A percentile compares a stretch with the other conserved stretches of the same genome.
These are phyloP conservation scores for Corythornis leucogaster DNA, from an alignment of 2,797 vertebrate genomes.

Conservation along the genomic window DNA sequence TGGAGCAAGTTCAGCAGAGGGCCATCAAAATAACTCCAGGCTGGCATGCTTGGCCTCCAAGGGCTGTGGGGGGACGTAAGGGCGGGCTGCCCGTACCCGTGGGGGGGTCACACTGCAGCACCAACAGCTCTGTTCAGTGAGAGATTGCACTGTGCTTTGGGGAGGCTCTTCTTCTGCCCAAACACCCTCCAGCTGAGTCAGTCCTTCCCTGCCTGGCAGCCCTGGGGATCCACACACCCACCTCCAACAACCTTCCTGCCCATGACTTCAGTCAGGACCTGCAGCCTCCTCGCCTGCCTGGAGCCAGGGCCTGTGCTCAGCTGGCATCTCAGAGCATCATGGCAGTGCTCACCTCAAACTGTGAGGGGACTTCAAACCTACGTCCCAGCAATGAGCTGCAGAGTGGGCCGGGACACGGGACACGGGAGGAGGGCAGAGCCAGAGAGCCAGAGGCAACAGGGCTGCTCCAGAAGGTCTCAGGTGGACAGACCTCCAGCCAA, in stretches of 20 bases:
- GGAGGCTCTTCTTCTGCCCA: not conserved
- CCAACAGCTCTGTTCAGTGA: not conserved
- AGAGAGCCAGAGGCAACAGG: not conserved
- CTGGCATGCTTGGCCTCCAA: not conserved
- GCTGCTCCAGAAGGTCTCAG: not conserved
- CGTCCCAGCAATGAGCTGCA: not conserved
- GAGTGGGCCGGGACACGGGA: accelerated
- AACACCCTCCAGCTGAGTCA: accelerated
- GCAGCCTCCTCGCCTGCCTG: not conserved
- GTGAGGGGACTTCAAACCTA: not conserved
- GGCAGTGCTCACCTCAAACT: too few relatives aligned
- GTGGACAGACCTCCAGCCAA: not conserved
- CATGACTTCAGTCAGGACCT: not conserved
- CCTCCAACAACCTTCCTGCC: not conserved
- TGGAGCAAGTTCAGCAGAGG: not conserved
- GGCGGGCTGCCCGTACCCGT: not conserved
- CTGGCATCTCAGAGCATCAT: not conserved
- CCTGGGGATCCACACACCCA: not conserved
- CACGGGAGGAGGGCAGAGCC: not conserved
- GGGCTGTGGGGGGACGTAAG: not conserved
- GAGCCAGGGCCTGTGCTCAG: not conserved
- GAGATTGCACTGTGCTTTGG: not conserved
- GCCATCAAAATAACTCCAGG: not conserved
- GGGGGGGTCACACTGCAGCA: not conserved
- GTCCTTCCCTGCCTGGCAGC: not conserved